Percentiles rank a stretch among this genome's conserved stretches.
phyloP scores from a whole-genome alignment of 2,113 vertebrate species.

The Corythornis vintsioides region DNA sequence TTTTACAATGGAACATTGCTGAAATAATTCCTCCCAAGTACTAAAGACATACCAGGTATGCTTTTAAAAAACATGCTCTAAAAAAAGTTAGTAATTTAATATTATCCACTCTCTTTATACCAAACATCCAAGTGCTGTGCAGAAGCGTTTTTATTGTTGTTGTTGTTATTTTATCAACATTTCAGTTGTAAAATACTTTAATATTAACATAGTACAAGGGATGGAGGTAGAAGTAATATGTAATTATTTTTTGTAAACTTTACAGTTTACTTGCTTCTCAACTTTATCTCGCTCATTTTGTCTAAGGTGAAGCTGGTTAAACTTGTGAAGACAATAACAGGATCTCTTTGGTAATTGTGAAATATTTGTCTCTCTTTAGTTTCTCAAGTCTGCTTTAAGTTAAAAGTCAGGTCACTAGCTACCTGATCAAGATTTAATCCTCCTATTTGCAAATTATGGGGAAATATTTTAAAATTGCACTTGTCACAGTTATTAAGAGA shows the following conservation, averaged over 20 bases:
- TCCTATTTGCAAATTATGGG: not conserved
- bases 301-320: not conserved
- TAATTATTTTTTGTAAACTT: not conserved
- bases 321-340: not conserved
- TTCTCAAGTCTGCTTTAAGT: not conserved
- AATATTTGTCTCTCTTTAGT: not conserved
- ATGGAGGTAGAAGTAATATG: not conserved
- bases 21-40: slow-evolving; percentile 26
- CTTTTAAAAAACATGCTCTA: slow-evolving; percentile 34
- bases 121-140: not conserved
- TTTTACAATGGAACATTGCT: slow-evolving; percentile 47
- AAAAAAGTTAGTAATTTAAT: slow-evolving; percentile 48
- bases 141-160: not conserved
- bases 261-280: not conserved
- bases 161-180: not conserved
- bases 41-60: slow-evolving; percentile 44
- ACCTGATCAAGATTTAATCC: not conserved
- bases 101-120: not conserved
- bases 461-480: not conserved
- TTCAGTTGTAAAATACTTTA: not conserved
- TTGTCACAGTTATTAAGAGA: not conserved
- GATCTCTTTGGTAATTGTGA: not conserved
- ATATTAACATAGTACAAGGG: not conserved
- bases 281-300: not conserved
- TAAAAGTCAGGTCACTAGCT: not conserved